Evolutionary conservation across 1,140 invertebrate species (phyloP), one percentile per base, ranked within the genome.

Genomic region (Hyphantria cunea): DNA sequence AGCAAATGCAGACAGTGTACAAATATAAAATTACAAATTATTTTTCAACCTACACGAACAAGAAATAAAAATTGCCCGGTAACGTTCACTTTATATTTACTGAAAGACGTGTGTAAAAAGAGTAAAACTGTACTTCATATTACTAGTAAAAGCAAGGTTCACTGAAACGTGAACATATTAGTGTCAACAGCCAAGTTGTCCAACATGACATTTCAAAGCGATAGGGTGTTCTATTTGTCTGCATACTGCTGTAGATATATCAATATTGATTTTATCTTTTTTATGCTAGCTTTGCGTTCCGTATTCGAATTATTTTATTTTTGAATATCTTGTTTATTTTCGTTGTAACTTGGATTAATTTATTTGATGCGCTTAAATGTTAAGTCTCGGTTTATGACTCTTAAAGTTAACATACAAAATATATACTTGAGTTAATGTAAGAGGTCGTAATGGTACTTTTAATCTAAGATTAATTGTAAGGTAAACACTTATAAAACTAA

Each of bases 231-330:
- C 41, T 25, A 15, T 14, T 12, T 52, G 50, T 41, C 37, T 52
- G 50, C n/a, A 8, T 14, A 33, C 12, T 12, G 15, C 34, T 31
- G 11, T 53, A 41, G 32, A 14, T 25, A 10, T 33, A 42, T 47
- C 42, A 55, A 55, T 55, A 55, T 47, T 47, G 53, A 41, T 33
- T 55, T 45, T 34, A 55, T n/a, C 45, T 55, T 55, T 55, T 55
- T 47, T n/a, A 15, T 32, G 5, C 42, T 45, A 39, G 11, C 3
- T 17, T 47, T 55, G n/a, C 11, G 17, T 55, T 34, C 4, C 2
- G 11, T 15, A 34, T 37, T 7, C 11, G 34, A 2, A 2, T 37
- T 37, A 37, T 37, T 37, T 37, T 7, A 37, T 11, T 4, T 11
- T 37, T 37, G 8, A 37, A 3, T 10, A 7, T 2, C 17, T 25